A percentile compares a stretch with the other conserved stretches of the same genome.
phyloP scores from a whole-genome alignment of 2,888 invertebrate species.

The Villa cingulata region DNA sequence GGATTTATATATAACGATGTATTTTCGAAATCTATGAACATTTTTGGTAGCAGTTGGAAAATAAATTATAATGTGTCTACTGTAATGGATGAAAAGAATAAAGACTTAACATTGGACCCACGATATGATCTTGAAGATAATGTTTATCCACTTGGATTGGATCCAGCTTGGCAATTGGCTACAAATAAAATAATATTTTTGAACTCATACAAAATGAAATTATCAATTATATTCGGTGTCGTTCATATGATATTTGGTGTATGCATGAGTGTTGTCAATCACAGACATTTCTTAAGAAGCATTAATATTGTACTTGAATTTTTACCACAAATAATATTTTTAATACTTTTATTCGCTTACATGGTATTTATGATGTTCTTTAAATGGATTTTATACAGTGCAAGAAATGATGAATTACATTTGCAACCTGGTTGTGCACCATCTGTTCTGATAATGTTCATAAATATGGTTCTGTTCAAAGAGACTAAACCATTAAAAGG shows the following conservation, averaged over 20 bases:
- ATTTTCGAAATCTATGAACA: conserved; percentile 88
- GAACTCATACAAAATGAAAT: conserved; percentile 93
- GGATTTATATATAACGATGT: conserved; percentile 97
- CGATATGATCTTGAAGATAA: conserved; percentile 34
- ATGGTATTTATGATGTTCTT: conserved; percentile 82
- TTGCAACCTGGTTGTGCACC: conserved; percentile 50
- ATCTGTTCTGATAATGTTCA: conserved; percentile 60
- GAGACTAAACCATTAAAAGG: conserved; percentile 31
- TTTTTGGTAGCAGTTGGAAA: conserved; percentile 82
- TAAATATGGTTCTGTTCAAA: conserved; percentile 63
- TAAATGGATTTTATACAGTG: conserved; percentile 70
- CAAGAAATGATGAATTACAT: conserved; percentile 28
- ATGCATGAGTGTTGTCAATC: conserved; percentile 64
- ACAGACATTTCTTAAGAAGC: conserved; percentile 54
- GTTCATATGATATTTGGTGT: conserved; percentile 92
- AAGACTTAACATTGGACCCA: conserved; percentile 49
- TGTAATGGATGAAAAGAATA: conserved; percentile 32
- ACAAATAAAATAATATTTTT: conserved; percentile 86
- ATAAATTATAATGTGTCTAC: conserved; percentile 43
- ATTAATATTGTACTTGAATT: conserved; percentile 68
- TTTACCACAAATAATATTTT: conserved; percentile 81
- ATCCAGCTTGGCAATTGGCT: conserved; percentile 59
- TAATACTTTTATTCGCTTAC: conserved; percentile 77
- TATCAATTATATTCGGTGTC: conserved; percentile 88
- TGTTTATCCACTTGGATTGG: conserved; percentile 71